Percentiles rank a stretch among this genome's conserved stretches.
Evolutionary conservation across 2,888 invertebrate species (phyloP).

Genomic region (Ariolimax columbianus): DNA sequence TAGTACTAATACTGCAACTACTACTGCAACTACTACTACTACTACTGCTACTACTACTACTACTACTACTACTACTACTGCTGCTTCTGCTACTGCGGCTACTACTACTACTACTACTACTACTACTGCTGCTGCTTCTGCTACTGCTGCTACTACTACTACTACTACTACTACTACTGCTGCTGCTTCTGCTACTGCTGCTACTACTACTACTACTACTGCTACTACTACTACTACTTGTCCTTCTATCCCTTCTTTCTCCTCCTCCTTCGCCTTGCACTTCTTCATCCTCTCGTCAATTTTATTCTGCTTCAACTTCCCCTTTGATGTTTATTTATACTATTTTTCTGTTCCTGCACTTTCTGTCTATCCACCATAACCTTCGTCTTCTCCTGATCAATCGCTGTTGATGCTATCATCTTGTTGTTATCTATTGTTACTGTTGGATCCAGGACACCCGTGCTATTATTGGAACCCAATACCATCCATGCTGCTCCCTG

Average conservation of each 20-base stretch:
- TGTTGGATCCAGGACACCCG: no score
- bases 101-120: conserved; percentile 36
- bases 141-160: conserved; percentile 35
- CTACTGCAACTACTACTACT: not conserved
- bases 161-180: conserved; percentile 19
- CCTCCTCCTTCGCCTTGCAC: no score
- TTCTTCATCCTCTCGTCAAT: no score
- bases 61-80: conserved; percentile 23
- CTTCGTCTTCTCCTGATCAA: no score
- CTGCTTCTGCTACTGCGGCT: not conserved
- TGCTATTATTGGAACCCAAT: no score
- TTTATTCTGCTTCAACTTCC: not conserved
- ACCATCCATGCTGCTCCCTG: no score
- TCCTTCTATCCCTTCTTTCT: not conserved
- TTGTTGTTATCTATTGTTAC: no score
- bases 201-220: conserved; percentile 12
- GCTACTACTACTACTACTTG: not conserved
- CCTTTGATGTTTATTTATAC: not conserved
- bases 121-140: not conserved
- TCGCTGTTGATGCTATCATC: no score
- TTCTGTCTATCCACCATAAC: no score
- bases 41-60: conserved; percentile 23
- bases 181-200: not conserved
- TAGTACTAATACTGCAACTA: not conserved
- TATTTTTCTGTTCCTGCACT: no score